A percentile compares a stretch with the other conserved stretches of the same genome.
phyloP scores from a whole-genome alignment of 2,888 invertebrate species.

The Diploptera punctata region DNA sequence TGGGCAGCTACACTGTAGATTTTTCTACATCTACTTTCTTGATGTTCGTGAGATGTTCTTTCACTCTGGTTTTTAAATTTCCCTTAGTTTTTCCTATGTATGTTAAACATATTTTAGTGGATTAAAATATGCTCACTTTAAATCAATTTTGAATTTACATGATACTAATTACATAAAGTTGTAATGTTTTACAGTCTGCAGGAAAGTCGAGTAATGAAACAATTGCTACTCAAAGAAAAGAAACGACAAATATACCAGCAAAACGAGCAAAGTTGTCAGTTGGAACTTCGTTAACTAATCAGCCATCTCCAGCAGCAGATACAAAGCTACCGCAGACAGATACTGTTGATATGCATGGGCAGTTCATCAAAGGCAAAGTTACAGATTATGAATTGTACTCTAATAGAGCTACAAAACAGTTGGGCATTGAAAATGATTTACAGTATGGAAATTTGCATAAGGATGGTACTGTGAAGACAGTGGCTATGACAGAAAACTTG shows the following conservation, averaged over 20 bases:
- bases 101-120: no score
- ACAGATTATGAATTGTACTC: slow-evolving; percentile 24
- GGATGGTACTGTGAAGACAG: neutral
- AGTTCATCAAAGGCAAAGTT: slow-evolving; percentile 24
- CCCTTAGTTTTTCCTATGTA: no score
- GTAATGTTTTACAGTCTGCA: slow-evolving; percentile 9
- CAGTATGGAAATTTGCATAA: slow-evolving; percentile 22
- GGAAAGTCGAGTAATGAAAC: slow-evolving; percentile 24
- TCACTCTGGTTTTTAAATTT: no score
- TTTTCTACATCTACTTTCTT: no score
- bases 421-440: slow-evolving; percentile 8
- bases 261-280: slow-evolving; percentile 32
- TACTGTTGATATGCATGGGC: slow-evolving; percentile 32
- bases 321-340: slow-evolving; percentile 32
- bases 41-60: no score
- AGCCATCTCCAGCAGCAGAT: slow-evolving; percentile 11
- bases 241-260: neutral
- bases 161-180: no score
- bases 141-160: no score
- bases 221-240: slow-evolving; percentile 26
- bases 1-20: no score
- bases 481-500: neutral
- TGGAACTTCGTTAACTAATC: neutral
- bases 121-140: no score
- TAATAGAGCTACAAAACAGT: neutral